Base-by-base conservation (phyloP, 1,140 invertebrate species). In the Drosophila eugracilis region DNA sequence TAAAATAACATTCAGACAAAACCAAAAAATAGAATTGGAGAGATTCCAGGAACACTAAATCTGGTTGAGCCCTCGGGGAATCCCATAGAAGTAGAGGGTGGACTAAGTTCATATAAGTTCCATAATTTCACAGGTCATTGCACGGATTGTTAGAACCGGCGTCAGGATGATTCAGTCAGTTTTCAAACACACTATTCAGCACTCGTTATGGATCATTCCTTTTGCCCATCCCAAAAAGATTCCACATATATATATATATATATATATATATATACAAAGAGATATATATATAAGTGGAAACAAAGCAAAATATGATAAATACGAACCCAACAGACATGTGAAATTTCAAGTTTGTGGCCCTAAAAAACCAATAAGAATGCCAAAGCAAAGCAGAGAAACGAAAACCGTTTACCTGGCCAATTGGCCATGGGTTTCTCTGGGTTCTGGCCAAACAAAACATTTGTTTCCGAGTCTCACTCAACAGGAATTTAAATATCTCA, bases 101-200 rank as follows among this genome's bases (percentile, higher is more conserved):
- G 41, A 3, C 24, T 48, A 66, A 28, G 42, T 39, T 26, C 14
- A 55, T 53, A 57, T 65, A 73, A 42, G 42, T 60, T 52, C 70
- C 54, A 85, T 74, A 37, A 86, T 86, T 85, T 80, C 69, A 80
- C 81, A 69, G 67, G 62, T 86, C 62, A 86, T 75, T 54, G 62
- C 75, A 70, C 76, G 75, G 34, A 71, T 75, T 70, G 63, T 50
- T 57, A 76, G 47, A 66, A 67, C 52, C 36, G 65, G 71, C 59
- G 57, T 49, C 37, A 66, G 39, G 41, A 53, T 73, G 70, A 73
- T 62, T 73, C 70, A 53, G 45, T 47, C 47, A 28, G 19, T 44
- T 67, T 53, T 52, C n/a, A 15, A 26, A 21, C 22, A 42, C 54
- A 45, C 30, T 59, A 59, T 36, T 59, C 21, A n/a, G 50, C n/a